These are phyloP conservation scores for Perodicticus potto DNA, from an alignment of 2,797 vertebrate species.

Conservation along the genomic window DNA sequence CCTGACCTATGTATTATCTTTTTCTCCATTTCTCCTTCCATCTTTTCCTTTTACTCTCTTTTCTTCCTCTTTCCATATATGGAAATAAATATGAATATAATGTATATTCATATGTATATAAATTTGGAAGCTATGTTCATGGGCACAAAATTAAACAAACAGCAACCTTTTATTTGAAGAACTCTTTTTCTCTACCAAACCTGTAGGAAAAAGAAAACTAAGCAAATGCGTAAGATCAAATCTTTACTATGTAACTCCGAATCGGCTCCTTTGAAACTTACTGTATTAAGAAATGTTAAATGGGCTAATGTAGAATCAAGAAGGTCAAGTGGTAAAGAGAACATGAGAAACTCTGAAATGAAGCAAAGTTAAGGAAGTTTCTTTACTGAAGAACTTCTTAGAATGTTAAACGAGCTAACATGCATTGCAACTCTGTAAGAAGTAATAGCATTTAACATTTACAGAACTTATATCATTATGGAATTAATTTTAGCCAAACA, in stretches of 20 bases:
- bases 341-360: neutral
- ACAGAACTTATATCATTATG: neutral
- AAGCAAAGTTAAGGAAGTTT: neutral
- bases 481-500: neutral
- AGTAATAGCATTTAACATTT: neutral
- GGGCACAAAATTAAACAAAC: neutral
- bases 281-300: neutral
- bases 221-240: neutral
- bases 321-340: neutral
- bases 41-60: neutral
- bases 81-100: too few relatives aligned
- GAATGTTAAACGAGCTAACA: neutral
- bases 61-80: neutral
- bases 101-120: too few relatives aligned
- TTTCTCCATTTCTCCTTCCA: neutral
- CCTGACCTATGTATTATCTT: neutral
- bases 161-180: neutral
- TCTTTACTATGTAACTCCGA: neutral
- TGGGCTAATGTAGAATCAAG: neutral
- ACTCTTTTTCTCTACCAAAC: neutral
- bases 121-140: neutral
- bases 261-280: neutral
- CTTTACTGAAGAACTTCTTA: neutral
- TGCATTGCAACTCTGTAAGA: neutral
- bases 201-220: neutral